Percentiles rank a stretch among this genome's conserved stretches.
These are phyloP conservation scores for Nematolebias whitei DNA, from an alignment of 2,113 vertebrate species.

Conservation along the genomic window DNA sequence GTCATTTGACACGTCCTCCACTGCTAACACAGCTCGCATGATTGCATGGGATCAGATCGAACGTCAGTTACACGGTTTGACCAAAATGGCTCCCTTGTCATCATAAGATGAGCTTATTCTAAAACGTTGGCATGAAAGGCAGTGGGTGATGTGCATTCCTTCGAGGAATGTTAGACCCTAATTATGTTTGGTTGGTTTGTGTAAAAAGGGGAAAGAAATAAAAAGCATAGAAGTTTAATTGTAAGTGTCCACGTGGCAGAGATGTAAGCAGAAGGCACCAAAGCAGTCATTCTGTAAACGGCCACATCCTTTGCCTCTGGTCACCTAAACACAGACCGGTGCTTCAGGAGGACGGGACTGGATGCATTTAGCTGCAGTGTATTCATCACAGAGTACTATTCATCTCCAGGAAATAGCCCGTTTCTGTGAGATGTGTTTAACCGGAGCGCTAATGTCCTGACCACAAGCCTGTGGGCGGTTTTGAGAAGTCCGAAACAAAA, in stretches of 20 bases:
- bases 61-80: too few relatives aligned
- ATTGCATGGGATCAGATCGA: too few relatives aligned
- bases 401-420: slow-evolving; percentile 68
- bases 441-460: slow-evolving; percentile 39
- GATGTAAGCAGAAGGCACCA: slow-evolving; percentile 43
- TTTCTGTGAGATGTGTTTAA: slow-evolving; percentile 64
- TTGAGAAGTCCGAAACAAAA: slow-evolving; percentile 23
- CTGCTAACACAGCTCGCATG: too few relatives aligned
- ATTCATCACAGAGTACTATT: slow-evolving; percentile 65
- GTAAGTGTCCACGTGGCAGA: slow-evolving; percentile 61
- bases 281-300: slow-evolving; percentile 32
- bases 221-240: slow-evolving; percentile 40
- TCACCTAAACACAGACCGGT: slow-evolving; percentile 66
- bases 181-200: too few relatives aligned
- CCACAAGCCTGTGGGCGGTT: slow-evolving; percentile 40
- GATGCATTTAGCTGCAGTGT: slow-evolving; percentile 62
- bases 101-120: too few relatives aligned
- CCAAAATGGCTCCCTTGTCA: too few relatives aligned
- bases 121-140: too few relatives aligned
- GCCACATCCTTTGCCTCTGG: slow-evolving; percentile 66
- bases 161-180: too few relatives aligned
- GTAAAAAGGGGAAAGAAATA: not conserved
- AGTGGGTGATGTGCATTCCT: not conserved
- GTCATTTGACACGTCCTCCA: too few relatives aligned
- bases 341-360: slow-evolving; percentile 62